Percentiles rank a stretch among this genome's conserved stretches.
These are phyloP conservation scores for Microctonus brassicae DNA, from an alignment of 2,888 invertebrate genomes.

Conservation along the genomic window DNA sequence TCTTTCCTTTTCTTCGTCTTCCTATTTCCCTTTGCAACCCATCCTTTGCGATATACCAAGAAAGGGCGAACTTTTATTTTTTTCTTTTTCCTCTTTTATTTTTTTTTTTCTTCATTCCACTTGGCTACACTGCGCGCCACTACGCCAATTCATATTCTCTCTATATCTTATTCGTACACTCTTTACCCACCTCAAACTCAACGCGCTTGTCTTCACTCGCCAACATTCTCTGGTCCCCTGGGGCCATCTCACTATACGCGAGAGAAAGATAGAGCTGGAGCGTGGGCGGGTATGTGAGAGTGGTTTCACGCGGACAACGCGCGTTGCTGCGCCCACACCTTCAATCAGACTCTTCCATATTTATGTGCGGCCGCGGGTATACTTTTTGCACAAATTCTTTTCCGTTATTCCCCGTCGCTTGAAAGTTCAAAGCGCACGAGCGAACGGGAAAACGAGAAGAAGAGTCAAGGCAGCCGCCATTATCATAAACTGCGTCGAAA, in stretches of 20 bases:
- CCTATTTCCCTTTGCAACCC: constrained; percentile 15
- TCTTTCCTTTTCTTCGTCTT: not conserved
- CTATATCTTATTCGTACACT: constrained; percentile 20
- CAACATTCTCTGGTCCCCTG: not conserved
- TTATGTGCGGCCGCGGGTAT: constrained; percentile 51
- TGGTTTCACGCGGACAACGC: constrained; percentile 10
- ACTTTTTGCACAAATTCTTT: constrained; percentile 53
- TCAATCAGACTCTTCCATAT: constrained; percentile 63
- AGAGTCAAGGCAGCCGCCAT: constrained; percentile 39
- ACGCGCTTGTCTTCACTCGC: constrained; percentile 1
- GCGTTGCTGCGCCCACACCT: constrained; percentile 34
- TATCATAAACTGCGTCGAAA: constrained; percentile 59
- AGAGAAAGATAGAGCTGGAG: not conserved
- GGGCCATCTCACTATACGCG: not conserved
- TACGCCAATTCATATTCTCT: constrained; percentile 35
- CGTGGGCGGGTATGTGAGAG: not conserved
- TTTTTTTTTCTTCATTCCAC: constrained; percentile 19
- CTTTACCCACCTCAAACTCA: constrained; percentile 1
- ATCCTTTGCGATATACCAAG: constrained; percentile 15
- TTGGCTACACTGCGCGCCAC: constrained; percentile 35
- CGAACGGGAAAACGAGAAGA: constrained; percentile 7
- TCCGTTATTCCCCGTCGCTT: not conserved
- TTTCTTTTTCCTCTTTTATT: constrained; percentile 32
- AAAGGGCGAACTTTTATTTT: constrained; percentile 16
- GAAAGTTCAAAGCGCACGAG: constrained; percentile 58